Percentiles rank a stretch among this genome's conserved stretches.
Evolutionary conservation across 92 coral and sea anemone genomes (phyloP).

Genomic region (Porites evermanni): DNA sequence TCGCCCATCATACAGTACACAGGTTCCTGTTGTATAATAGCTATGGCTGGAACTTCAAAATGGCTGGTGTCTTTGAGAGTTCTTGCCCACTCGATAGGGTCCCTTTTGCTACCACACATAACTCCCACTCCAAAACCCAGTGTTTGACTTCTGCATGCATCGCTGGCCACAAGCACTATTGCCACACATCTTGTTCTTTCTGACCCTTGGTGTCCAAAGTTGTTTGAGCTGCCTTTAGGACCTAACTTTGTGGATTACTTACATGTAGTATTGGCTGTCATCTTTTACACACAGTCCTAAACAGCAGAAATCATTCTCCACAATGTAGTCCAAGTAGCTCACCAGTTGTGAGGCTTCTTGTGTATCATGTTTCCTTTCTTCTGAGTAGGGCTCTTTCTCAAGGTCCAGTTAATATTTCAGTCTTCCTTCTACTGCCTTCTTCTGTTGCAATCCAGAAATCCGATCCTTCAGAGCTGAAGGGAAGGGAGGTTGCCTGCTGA

Average conservation of each 20-base stretch:
- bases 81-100: constrained; percentile 44
- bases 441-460: constrained; percentile 32
- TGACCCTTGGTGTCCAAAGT: constrained; percentile 69
- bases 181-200: constrained; percentile 60
- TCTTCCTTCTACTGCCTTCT: constrained; percentile 33
- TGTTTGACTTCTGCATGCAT: constrained; percentile 57
- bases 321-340: constrained; percentile 18
- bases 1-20: constrained; percentile 43
- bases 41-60: constrained; percentile 65
- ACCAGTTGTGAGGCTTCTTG: constrained; percentile 16
- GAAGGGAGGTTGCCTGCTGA: constrained; percentile 54
- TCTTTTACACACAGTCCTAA: constrained; percentile 26
- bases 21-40: constrained; percentile 60
- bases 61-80: constrained; percentile 65
- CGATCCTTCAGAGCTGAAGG: constrained; percentile 30
- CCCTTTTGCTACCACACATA: constrained; percentile 62
- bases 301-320: constrained; percentile 48
- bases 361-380: constrained; percentile 26
- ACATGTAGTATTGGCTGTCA: not conserved
- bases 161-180: constrained; percentile 69
- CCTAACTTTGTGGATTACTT: constrained; percentile 15
- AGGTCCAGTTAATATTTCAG: constrained; percentile 45
- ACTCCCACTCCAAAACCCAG: constrained; percentile 59
- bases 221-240: constrained; percentile 47
- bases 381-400: constrained; percentile 22